Evolutionary conservation across 2,888 invertebrate species (phyloP).

Genomic region (Seladonia tumulorum): DNA sequence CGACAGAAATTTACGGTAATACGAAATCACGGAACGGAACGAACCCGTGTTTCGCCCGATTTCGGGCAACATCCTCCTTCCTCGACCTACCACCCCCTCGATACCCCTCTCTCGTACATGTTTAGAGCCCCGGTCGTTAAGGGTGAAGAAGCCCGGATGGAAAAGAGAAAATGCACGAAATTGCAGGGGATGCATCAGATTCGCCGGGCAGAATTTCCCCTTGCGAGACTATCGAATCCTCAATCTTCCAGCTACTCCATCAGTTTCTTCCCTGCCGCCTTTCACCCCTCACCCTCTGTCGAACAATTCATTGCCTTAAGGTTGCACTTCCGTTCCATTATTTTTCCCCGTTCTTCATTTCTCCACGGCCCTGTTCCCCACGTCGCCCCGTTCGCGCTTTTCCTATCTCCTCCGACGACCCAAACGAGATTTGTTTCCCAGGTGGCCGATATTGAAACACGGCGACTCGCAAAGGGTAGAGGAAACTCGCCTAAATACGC

Average conservation of each 20-base stretch:
- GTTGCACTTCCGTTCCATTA: conserved; percentile 28
- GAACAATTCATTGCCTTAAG: conserved; percentile 31
- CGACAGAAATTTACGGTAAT: conserved; percentile 36
- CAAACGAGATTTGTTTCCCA: conserved; percentile 6
- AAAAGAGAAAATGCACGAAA: conserved; percentile 11
- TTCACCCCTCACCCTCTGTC: background rate
- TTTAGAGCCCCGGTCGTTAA: conserved; percentile 25
- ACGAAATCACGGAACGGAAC: conserved; percentile 13
- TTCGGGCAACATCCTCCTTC: background rate
- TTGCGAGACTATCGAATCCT: conserved; percentile 27
- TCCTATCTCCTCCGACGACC: background rate
- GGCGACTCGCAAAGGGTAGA: background rate
- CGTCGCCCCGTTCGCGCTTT: background rate
- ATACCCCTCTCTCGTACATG: too few species aligned
- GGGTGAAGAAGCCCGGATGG: background rate
- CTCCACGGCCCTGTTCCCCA: background rate
- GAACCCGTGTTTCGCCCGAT: conserved; percentile 24
- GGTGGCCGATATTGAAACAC: background rate
- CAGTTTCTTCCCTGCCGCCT: background rate
- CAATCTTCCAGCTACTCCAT: conserved; percentile 28
- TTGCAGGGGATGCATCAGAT: conserved; percentile 24
- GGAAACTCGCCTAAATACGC: background rate
- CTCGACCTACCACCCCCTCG: background rate
- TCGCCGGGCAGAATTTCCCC: conserved; percentile 12
- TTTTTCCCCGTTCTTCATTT: conserved; percentile 20